A percentile compares a stretch with the other conserved stretches of the same genome.
Conservation (phyloP, 30 jellyfish, hydroid and myxozoan species). For the Rhopilema esculentum region DNA sequence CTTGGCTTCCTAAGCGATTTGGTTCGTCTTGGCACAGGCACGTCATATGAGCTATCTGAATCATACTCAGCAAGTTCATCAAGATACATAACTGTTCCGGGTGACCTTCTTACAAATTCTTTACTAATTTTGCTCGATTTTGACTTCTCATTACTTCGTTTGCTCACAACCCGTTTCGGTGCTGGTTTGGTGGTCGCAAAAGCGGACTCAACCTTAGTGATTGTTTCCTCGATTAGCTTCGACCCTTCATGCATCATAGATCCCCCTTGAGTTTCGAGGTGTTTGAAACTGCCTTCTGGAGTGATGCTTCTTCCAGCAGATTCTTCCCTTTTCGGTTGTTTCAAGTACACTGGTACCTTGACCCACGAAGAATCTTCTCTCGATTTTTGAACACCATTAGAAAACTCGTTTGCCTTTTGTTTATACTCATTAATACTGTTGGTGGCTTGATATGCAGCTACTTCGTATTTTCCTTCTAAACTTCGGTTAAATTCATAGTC, state of each 20-base stretch:
- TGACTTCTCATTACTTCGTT: background rate
- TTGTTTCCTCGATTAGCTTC: slow-evolving; percentile 26
- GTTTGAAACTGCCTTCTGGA: slow-evolving; percentile 3
- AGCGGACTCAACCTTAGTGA: slow-evolving; percentile 61
- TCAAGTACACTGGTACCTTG: slow-evolving; percentile 52
- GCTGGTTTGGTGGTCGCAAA: slow-evolving; percentile 13
- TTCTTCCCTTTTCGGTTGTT: slow-evolving; percentile 2
- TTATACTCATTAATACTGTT: background rate
- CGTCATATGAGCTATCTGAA: slow-evolving; percentile 60
- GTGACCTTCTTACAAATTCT: slow-evolving; percentile 26
- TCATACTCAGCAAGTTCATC: slow-evolving; percentile 68
- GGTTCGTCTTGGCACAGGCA: slow-evolving; percentile 42
- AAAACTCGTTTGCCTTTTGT: background rate
- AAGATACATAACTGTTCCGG: slow-evolving; percentile 61
- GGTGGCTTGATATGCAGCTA: background rate
- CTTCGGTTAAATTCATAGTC: background rate
- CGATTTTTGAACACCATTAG: background rate
- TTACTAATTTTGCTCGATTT: background rate
- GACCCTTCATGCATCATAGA: background rate
- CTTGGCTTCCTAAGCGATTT: slow-evolving; percentile 57
- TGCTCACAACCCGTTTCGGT: background rate
- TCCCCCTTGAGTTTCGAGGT: background rate
- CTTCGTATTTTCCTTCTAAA: background rate
- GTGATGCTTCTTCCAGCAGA: background rate
- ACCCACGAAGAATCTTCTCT: slow-evolving; percentile 59